Percentiles rank a stretch among this genome's conserved stretches.
Evolutionary conservation across 2,888 invertebrate species (phyloP).

Genomic region (Rosalia funebris): DNA sequence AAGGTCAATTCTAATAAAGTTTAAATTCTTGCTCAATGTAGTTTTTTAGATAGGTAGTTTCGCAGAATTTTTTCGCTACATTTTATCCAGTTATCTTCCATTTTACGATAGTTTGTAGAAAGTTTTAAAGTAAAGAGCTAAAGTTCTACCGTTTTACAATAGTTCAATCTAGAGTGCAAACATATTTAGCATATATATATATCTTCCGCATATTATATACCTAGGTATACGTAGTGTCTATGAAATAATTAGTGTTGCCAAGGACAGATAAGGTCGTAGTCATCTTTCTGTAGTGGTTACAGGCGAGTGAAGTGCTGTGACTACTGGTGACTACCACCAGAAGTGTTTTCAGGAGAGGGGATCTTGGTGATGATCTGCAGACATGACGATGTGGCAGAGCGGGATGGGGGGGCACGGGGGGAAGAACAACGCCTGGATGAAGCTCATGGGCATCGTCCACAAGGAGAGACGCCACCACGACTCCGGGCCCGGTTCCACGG

Average conservation of each 20-base stretch:
- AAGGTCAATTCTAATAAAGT: too few species aligned
- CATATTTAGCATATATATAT: conserved; percentile 28
- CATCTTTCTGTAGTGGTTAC: conserved; percentile 13
- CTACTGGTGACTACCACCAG: conserved; percentile 36
- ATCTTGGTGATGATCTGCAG: conserved; percentile 59
- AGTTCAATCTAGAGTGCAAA: conserved; percentile 34
- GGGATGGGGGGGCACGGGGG: conserved; percentile 80
- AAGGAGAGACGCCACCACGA: conserved; percentile 78
- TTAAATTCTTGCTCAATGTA: conserved; percentile 56
- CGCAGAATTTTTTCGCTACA: conserved; percentile 41
- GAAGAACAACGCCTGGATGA: conserved; percentile 85
- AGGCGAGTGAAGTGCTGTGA: conserved; percentile 32
- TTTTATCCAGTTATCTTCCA: conserved; percentile 52
- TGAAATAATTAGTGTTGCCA: conserved; percentile 25
- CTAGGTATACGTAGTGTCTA: conserved; percentile 13
- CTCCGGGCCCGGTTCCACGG: conserved; percentile 69
- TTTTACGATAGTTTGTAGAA: conserved; percentile 49
- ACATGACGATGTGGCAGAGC: conserved; percentile 82
- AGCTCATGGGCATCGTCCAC: conserved; percentile 83
- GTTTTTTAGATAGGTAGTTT: conserved; percentile 44
- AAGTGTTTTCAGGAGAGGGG: conserved; percentile 40
- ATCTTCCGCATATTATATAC: conserved; percentile 19
- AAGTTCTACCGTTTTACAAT: conserved; percentile 32
- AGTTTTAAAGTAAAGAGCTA: conserved; percentile 36
- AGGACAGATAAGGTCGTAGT: conserved; percentile 6